Evolutionary conservation across 2,797 vertebrate genomes (phyloP), one percentile per base, ranked within the genome.

Genomic region (Psittacula derbiana): DNA sequence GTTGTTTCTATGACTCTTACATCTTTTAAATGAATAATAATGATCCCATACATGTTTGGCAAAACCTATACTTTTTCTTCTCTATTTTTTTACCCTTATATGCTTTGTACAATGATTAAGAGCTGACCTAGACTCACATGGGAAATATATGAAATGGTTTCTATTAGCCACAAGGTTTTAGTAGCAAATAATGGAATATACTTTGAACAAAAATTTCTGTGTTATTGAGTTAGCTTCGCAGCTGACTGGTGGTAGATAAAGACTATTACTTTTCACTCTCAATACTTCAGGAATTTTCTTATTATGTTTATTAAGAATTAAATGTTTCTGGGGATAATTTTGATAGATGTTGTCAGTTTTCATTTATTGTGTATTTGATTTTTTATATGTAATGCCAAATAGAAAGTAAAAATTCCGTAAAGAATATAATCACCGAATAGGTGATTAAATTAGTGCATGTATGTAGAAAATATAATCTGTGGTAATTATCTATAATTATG

Each of bases 391-490:
- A 91, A 80, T 75, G 44, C 28, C 58, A 95, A 93, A 91, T 57
- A 93, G 41, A 91, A 92, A 74, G 75, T 53, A 65, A 94, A 94
- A 96, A 91, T 87, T 69, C 66, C 78, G 53, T 75, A 2, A 88
- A 96, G 93, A 95, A 72, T 83, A 69, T 75, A 86, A 91, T 90
- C n/a, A 92, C 84, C 88, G 94, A 90, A 91, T 73, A 96, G 70
- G 80, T 95, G 90, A 96, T 96, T 95, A 91, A 92, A 97, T 97
- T 96, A 96, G 91, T 92, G 92, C 91, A 92, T 92, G 83, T 96
- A 94, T 96, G 92, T 92, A 91, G 91, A 97, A 97, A 96, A 92
- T 80, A 64, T 96, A 96, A 93, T 94, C 70, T 94, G 70, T 84
- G 18, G 44, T 91, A 96, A 95, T 96, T 93, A 94, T 88, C 86